Evolutionary conservation across 92 coral and sea anemone genomes (phyloP).

Genomic region (Parazoanthus atlanticus): DNA sequence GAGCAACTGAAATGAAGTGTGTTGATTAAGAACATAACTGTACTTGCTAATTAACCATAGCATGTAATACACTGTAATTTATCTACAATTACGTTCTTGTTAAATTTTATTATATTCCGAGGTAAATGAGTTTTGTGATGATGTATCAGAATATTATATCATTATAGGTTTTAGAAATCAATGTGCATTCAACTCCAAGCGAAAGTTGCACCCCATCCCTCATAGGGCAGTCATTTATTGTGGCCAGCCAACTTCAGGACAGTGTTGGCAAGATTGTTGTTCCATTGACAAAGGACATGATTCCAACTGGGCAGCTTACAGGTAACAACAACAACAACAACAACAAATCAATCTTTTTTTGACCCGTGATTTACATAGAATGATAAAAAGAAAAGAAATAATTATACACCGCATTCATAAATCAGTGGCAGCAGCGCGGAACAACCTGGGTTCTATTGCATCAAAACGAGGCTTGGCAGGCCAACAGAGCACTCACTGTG

Average conservation of each 20-base stretch:
- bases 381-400: background rate
- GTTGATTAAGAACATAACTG: too few relatives aligned
- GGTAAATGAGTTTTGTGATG: background rate
- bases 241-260: background rate
- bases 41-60: too few relatives aligned
- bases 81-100: too few relatives aligned
- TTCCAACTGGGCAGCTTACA: background rate
- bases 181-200: conserved; percentile 1
- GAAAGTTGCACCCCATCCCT: background rate
- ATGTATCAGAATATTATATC: background rate
- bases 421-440: too few relatives aligned
- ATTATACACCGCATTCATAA: too few relatives aligned
- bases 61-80: too few relatives aligned
- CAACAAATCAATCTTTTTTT: background rate
- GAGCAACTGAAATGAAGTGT: too few relatives aligned
- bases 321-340: background rate
- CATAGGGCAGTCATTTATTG: background rate
- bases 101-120: background rate
- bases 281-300: conserved; percentile 4
- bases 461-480: too few relatives aligned
- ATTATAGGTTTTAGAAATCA: background rate
- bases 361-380: background rate
- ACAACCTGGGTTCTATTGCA: too few relatives aligned
- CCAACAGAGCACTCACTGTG: too few relatives aligned
- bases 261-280: conserved; percentile 5